Percentiles rank a stretch among this genome's conserved stretches.
These are phyloP conservation scores for Elysia chlorotica DNA, from an alignment of 1,140 invertebrate species.

Conservation along the genomic window DNA sequence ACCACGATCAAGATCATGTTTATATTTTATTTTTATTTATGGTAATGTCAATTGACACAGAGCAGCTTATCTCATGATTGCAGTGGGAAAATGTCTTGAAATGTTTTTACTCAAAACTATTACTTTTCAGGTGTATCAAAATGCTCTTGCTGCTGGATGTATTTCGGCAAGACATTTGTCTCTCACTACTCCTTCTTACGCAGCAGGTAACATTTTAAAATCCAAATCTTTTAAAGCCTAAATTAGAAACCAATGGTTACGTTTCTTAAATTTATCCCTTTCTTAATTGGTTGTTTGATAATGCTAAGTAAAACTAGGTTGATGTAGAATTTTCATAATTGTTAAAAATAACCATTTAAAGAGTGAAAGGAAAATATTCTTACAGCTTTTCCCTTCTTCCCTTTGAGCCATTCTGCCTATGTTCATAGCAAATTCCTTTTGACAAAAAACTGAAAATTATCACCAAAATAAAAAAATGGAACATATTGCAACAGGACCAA, in stretches of 20 bases:
- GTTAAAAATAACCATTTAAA: neutral
- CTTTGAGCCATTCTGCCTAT: too few species aligned
- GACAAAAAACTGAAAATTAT: too few species aligned
- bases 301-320: neutral
- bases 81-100: neutral
- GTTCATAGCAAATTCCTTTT: too few species aligned
- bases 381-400: too few species aligned
- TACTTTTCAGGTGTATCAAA: conserved; percentile 46
- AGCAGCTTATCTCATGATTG: neutral
- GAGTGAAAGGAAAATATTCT: too few species aligned
- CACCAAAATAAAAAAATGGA: too few species aligned
- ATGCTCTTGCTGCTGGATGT: conserved; percentile 55
- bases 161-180: conserved; percentile 51
- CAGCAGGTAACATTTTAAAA: conserved; percentile 27
- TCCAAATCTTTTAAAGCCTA: neutral
- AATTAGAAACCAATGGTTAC: too few species aligned
- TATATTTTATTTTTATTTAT: neutral
- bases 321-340: too few species aligned
- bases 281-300: neutral
- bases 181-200: conserved; percentile 31
- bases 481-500: conserved; percentile 24
- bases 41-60: neutral
- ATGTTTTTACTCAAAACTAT: conserved; percentile 9
- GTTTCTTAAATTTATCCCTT: neutral
- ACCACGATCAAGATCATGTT: neutral